These are phyloP conservation scores for Leptinotarsa peninsularis DNA, from an alignment of 2,888 invertebrate genomes.

Conservation along the genomic window DNA sequence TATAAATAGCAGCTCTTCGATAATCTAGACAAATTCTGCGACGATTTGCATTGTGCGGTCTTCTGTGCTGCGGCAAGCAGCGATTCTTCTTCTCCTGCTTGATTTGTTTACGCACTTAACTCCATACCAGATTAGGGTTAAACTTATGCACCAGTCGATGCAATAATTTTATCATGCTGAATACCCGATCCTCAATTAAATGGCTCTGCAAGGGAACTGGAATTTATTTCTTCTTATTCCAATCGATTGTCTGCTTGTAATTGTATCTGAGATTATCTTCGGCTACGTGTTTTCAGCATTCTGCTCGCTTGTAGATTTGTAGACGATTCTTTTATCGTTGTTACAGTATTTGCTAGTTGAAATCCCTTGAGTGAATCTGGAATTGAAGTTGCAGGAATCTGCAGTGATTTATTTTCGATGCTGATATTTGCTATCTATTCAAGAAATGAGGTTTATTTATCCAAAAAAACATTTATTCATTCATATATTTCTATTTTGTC, in stretches of 20 bases:
- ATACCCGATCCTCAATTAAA: constrained; percentile 63
- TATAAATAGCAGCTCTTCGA: constrained; percentile 54
- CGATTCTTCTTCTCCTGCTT: constrained; percentile 48
- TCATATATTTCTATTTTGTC: too few relatives aligned
- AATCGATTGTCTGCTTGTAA: constrained; percentile 56
- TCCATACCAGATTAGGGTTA: constrained; percentile 64
- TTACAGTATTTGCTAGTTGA: background rate
- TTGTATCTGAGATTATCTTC: constrained; percentile 57
- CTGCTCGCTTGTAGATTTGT: constrained; percentile 38
- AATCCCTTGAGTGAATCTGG: background rate
- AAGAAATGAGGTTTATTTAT: too few relatives aligned
- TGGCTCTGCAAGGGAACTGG: constrained; percentile 55
- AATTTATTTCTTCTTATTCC: constrained; percentile 59
- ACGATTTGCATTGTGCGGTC: constrained; percentile 67
- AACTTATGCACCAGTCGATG: constrained; percentile 60
- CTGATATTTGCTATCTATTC: too few relatives aligned
- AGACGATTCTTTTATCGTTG: constrained; percentile 8
- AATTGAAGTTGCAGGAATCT: background rate
- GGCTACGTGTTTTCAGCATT: constrained; percentile 39
- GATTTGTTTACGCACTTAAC: constrained; percentile 64
- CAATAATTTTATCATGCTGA: constrained; percentile 62
- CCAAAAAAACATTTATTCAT: too few relatives aligned
- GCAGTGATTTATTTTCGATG: background rate
- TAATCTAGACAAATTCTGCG: constrained; percentile 67
- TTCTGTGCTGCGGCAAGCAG: constrained; percentile 52